Base-by-base conservation (phyloP, 1,140 invertebrate species). In the Semibalanus balanoides region DNA sequence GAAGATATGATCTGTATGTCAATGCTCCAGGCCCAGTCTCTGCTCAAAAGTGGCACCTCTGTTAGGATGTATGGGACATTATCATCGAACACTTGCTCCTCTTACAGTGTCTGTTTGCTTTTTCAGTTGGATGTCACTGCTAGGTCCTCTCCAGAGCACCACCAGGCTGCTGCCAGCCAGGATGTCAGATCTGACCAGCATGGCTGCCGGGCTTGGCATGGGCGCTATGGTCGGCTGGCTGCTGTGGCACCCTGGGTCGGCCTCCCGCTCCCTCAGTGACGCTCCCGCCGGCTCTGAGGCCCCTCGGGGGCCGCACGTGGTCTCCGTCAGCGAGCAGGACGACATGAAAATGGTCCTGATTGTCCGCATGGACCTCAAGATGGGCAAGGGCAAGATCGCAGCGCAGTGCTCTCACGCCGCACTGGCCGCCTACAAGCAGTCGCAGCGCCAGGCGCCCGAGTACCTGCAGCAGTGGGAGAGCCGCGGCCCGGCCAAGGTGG, bases 401-500 rank as follows among this genome's bases (percentile, higher is more conserved):
- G 79, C 81, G 71, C 81, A 88, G 85, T 87, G 86, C 83, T 83
- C 82, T 31, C 87, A 88, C 83, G 87, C 87, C 43, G 84, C 87
- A 31, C 80, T 79, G 77, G 79, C 77, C 79, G 84, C 81, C 30
- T 84, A 82, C 77, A 84, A 85, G 75, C 81, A 83, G 76, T 76
- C 82, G 22, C 69, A 78, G 3, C 79, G 79, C n/a, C 80, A 77
- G 30, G 80, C 84, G 76, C 76, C 81, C 11, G 80, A 81, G 28
- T 74, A 81, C 22, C 77, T 87, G 0, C 82, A 80, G 75, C 75
- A 82, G 30, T 88, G 87, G 87, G 82, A 83, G 76, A 74, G 76
- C 14, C 80, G 78, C 77, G 87, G 87, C 17, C 87, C 87, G 79
- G 83, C 85, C 17, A 88, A 81, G 79, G 84, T 88, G 70, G 86